Evolutionary conservation across 1,140 invertebrate genomes (phyloP).

Genomic region (Pachyrhynchus sulphureomaculatus): DNA sequence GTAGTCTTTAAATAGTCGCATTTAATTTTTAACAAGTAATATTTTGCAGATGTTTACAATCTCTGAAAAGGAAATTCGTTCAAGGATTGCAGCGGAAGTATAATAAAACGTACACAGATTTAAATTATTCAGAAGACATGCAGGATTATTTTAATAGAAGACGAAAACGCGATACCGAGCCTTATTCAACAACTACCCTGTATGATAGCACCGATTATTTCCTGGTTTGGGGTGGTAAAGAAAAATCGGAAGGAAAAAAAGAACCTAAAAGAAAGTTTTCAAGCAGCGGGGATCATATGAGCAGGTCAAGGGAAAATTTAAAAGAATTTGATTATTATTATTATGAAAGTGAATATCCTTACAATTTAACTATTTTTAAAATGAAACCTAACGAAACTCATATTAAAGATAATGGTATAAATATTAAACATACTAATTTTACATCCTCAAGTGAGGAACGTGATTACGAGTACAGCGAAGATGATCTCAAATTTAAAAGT

Average conservation of each 20-base stretch:
- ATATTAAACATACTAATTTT: background rate
- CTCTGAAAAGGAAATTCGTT: constrained; percentile 45
- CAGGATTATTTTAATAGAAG: background rate
- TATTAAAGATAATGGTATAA: background rate
- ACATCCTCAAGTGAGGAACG: constrained; percentile 20
- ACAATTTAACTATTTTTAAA: constrained; percentile 9
- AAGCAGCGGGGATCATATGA: background rate
- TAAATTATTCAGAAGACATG: constrained; percentile 13
- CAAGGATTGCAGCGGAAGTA: constrained; percentile 41
- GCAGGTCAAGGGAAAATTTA: background rate
- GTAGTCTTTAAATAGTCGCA: too few species aligned
- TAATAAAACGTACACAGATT: constrained; percentile 36
- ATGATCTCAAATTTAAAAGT: constrained; percentile 14
- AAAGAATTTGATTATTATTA: constrained; percentile 18
- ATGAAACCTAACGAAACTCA: background rate
- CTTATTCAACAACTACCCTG: constrained; percentile 10
- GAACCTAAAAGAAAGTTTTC: background rate
- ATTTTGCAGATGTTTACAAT: constrained; percentile 44
- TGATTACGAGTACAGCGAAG: constrained; percentile 25
- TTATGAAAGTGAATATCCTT: constrained; percentile 11
- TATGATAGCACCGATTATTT: constrained; percentile 29
- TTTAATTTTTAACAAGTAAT: too few species aligned
- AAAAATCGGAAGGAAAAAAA: constrained; percentile 19
- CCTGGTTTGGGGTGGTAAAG: constrained; percentile 24
- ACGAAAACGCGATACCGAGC: background rate